Base-by-base conservation (phyloP, 2,797 vertebrate genomes). In the Catamblyrhynchus diadema region DNA sequence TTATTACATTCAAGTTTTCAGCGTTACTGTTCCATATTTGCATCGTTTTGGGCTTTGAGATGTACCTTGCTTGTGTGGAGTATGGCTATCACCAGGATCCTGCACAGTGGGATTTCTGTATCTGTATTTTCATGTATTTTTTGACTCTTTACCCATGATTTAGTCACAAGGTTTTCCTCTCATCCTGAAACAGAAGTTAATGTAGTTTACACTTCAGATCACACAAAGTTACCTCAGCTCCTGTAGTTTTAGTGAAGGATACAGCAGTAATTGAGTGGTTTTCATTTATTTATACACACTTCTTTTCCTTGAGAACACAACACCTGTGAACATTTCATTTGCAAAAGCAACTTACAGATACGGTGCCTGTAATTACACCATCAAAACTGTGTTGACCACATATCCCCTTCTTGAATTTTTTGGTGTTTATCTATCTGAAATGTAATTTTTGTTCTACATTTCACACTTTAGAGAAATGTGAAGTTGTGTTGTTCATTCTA, bases 1-100 rank as follows among this genome's bases (percentile, higher is more conserved):
- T 96, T 93, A 84, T 95, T 96, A 83, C 60, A 72, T 94, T 94
- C 74, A 93, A 51, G 37, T 88, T 91, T 95, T 77, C 91, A 94
- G 65, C 92, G 45, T 73, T 86, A 9, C 83, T 93, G 75, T 94
- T 93, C 72, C 84, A 85, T 94, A 82, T 86, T 94, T 88, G 67
- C 86, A 56, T 91, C 53, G 79, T 92, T 96, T 93, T 57, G 78
- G 77, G 50, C 62, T 95, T 95, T 95, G 33, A 78, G 67, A 74
- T 80, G 72, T 54, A 47, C 61, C 30, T 92, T 78, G 25, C 42
- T 71, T 27, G 41, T 82, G 32, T 65, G 80, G 66, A 57, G 57
- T 44, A 27, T 35, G 65, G 73, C 60, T 88, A 81, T 85, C 53
- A 69, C 81, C 86, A 86, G 45, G 14, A 77, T 84, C 33, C 41